These are phyloP conservation scores for Tapirus terrestris DNA, from an alignment of 2,113 vertebrate species.

Conservation along the genomic window DNA sequence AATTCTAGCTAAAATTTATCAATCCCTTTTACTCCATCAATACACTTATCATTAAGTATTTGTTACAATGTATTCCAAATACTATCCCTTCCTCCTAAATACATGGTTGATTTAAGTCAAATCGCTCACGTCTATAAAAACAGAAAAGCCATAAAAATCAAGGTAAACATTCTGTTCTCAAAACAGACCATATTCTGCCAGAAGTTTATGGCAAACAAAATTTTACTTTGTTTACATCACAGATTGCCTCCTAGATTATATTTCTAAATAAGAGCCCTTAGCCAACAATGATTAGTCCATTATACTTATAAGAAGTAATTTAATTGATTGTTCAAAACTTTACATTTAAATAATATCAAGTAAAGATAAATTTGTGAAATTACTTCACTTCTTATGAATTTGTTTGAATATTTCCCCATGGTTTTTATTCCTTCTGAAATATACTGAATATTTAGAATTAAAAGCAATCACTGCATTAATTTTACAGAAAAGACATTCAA, in stretches of 20 bases:
- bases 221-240: constrained; percentile 62
- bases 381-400: constrained; percentile 16
- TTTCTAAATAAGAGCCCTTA: constrained; percentile 51
- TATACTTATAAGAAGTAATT: background rate
- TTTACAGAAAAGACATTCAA: constrained; percentile 34
- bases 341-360: background rate
- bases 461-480: constrained; percentile 58
- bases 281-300: background rate
- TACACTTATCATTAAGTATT: constrained; percentile 77
- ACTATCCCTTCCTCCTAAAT: constrained; percentile 73
- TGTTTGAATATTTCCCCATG: background rate
- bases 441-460: background rate
- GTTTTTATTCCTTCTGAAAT: constrained; percentile 59
- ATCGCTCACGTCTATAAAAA: constrained; percentile 72
- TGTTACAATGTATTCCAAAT: constrained; percentile 79
- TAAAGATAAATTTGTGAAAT: constrained; percentile 60
- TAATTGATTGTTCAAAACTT: constrained; percentile 18
- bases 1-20: constrained; percentile 71
- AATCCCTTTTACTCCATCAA: constrained; percentile 70
- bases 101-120: constrained; percentile 75
- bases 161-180: constrained; percentile 58
- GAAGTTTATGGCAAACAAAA: constrained; percentile 43
- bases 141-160: constrained; percentile 74
- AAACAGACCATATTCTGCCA: constrained; percentile 42
- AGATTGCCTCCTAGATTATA: background rate